phyloP scores from a whole-genome alignment of 2,888 invertebrate species.

The Heliconius sara region DNA sequence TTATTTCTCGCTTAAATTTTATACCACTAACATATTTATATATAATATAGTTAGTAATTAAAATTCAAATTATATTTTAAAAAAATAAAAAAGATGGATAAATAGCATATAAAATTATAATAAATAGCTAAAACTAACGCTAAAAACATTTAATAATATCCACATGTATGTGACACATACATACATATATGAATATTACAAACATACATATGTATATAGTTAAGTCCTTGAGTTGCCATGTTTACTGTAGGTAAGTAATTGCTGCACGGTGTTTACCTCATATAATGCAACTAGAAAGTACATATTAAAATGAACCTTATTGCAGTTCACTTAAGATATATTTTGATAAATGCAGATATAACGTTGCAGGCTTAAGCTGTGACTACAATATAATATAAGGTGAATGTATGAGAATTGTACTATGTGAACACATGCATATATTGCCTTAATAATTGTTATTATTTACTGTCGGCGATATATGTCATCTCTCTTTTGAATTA shows the following conservation, averaged over 20 bases:
- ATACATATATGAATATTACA: not conserved
- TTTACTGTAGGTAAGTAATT: slow-evolving; percentile 22
- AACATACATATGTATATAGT: not conserved
- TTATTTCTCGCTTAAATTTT: too few species aligned
- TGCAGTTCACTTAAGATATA: not conserved
- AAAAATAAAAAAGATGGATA: too few species aligned
- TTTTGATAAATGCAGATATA: not conserved
- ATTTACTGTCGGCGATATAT: not conserved
- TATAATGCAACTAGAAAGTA: not conserved
- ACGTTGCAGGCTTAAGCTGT: slow-evolving; percentile 2
- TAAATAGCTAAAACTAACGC: too few species aligned
- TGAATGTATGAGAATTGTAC: slow-evolving; percentile 5
- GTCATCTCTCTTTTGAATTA: too few species aligned
- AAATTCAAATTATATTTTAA: too few species aligned
- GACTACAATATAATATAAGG: not conserved
- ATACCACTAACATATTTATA: too few species aligned
- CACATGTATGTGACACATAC: not conserved
- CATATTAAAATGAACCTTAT: not conserved
- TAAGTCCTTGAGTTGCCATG: slow-evolving; percentile 9
- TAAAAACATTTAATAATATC: not conserved
- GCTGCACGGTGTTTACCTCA: slow-evolving; percentile 14
- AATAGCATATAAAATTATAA: too few species aligned
- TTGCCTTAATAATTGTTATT: slow-evolving; percentile 2
- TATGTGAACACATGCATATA: slow-evolving; percentile 10
- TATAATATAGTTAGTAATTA: too few species aligned